phyloP scores from a whole-genome alignment of 1,140 invertebrate genomes.

The Homalodisca vitripennis region DNA sequence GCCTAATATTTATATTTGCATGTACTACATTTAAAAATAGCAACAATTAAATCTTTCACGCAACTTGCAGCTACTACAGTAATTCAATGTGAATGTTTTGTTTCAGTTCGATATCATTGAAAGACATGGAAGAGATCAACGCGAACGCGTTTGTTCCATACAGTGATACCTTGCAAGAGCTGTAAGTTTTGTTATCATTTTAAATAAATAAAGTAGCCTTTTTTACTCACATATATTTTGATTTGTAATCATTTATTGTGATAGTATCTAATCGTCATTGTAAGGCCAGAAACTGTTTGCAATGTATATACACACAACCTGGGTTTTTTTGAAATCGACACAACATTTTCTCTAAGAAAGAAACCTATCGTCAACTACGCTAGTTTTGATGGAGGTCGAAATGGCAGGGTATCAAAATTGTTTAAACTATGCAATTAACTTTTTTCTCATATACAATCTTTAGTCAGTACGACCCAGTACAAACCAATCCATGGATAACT shows the following conservation, averaged over 20 bases:
- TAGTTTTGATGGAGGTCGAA: no score
- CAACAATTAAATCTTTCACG: no score
- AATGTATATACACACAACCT: not conserved
- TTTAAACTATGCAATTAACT: no score
- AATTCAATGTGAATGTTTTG: no score
- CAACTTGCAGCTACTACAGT: no score
- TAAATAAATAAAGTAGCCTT: not conserved
- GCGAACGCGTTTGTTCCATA: not conserved
- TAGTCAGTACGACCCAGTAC: no score
- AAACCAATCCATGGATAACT: no score
- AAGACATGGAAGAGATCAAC: not conserved
- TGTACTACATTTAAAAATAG: no score
- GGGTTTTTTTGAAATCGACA: not conserved
- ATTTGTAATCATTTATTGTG: not conserved
- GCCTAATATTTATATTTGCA: no score
- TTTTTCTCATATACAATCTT: no score
- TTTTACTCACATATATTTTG: not conserved
- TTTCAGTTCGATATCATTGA: not conserved
- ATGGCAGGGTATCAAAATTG: no score
- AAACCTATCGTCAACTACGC: no score
- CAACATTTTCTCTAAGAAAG: not conserved
- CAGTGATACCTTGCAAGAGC: constrained; percentile 16
- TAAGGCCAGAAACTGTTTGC: not conserved
- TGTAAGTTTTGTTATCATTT: constrained; percentile 1
- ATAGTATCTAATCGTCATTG: not conserved